These are phyloP conservation scores for Galbula dea DNA, from an alignment of 2,113 vertebrate genomes.

Conservation along the genomic window DNA sequence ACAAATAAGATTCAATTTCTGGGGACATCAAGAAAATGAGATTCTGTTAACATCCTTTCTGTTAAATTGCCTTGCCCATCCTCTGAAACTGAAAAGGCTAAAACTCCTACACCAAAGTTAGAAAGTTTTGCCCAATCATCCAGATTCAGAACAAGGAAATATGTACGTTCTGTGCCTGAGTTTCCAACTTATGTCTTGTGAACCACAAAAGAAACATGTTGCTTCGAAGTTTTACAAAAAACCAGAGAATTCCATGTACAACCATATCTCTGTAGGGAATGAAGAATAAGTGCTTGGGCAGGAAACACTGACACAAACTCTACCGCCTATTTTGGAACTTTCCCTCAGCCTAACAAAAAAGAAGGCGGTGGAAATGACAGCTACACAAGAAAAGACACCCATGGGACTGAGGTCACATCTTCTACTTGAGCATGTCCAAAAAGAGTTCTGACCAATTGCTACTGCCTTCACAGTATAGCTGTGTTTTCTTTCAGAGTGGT, in stretches of 20 bases:
- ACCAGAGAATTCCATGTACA: neutral
- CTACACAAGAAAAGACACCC: neutral
- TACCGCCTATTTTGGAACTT: neutral
- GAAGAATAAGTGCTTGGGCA: neutral
- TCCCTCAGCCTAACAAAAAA: neutral
- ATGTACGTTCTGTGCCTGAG: neutral
- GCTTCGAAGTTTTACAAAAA: neutral
- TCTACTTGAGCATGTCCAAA: neutral
- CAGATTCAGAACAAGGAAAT: neutral
- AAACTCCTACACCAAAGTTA: neutral
- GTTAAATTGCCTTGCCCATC: neutral
- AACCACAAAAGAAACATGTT: neutral
- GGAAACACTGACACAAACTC: neutral
- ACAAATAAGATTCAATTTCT: neutral
- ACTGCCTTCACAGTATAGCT: neutral
- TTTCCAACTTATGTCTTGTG: neutral
- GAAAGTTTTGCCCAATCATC: neutral
- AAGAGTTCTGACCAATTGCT: neutral
- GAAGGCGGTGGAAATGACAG: neutral
- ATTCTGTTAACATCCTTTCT: neutral
- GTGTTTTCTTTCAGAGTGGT: neutral
- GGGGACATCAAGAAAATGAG: neutral
- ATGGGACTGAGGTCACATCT: slow-evolving; percentile 4
- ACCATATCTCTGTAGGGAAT: neutral
- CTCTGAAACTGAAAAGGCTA: neutral